phyloP scores from a whole-genome alignment of 1,140 invertebrate genomes.

The Anadara kagoshimensis region DNA sequence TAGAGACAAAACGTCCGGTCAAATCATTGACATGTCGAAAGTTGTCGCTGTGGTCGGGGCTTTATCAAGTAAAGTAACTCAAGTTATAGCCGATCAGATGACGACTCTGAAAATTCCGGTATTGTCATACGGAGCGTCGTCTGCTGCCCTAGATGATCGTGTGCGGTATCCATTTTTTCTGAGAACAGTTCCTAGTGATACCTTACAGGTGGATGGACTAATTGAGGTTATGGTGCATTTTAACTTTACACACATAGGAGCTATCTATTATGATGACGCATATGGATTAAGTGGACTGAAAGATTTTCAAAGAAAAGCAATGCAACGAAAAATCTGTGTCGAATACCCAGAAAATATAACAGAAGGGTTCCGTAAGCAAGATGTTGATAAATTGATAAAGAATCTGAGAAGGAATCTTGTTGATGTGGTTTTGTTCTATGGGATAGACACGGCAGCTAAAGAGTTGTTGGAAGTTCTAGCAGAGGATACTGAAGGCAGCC shows the following conservation, averaged over 20 bases:
- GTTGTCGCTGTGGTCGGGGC: slow-evolving; percentile 55
- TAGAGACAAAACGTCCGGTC: slow-evolving; percentile 22
- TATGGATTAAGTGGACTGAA: slow-evolving; percentile 49
- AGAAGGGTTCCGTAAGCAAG: slow-evolving; percentile 57
- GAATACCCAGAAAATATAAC: slow-evolving; percentile 72
- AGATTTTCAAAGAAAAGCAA: slow-evolving; percentile 31
- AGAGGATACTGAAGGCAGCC: slow-evolving; percentile 23
- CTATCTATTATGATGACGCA: slow-evolving; percentile 50
- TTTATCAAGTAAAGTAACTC: slow-evolving; percentile 52
- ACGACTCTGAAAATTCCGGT: slow-evolving; percentile 47
- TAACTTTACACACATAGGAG: slow-evolving; percentile 47
- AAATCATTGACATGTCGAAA: slow-evolving; percentile 43
- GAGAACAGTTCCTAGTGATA: slow-evolving; percentile 56
- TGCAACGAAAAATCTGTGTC: slow-evolving; percentile 75
- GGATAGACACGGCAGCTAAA: neutral
- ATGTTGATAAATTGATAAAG: slow-evolving; percentile 22
- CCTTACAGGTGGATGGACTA: slow-evolving; percentile 49
- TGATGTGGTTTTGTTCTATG: neutral
- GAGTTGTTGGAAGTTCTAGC: neutral
- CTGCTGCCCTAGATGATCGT: slow-evolving; percentile 50
- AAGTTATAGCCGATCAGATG: slow-evolving; percentile 46
- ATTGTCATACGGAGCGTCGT: slow-evolving; percentile 55
- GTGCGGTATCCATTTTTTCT: slow-evolving; percentile 54
- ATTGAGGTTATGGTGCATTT: slow-evolving; percentile 36
- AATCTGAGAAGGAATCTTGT: slow-evolving; percentile 22